Base-by-base conservation (phyloP, 2,888 invertebrate genomes). In the Lasioglossum lativentre region DNA sequence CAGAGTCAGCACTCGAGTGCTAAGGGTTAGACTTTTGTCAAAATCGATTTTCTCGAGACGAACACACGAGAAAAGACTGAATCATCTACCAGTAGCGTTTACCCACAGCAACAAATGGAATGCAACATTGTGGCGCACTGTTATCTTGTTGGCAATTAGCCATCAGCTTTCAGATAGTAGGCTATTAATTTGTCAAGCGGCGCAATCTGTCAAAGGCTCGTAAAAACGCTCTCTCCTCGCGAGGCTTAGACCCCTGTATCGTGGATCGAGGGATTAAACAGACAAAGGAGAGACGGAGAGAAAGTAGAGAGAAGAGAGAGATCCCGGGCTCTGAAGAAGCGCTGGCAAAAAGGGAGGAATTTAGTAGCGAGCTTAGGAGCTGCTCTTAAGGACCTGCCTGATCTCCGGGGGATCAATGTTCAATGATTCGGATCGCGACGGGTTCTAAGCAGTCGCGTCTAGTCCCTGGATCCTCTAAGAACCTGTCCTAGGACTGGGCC, bases 341-440 rank as follows among this genome's bases (percentile, higher is more conserved):
- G 27, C 6, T 5, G 16, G 16, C 59, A 63, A 63, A 63, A 66
- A 66, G 66, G 19, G 16, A 8, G 34, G 66, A 66, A 34, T 66
- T 66, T 66, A 66, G 66, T 66, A 19, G 19, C 66, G 1, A 34
- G 34, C 34, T 66, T 66, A 30, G 6, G 34, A 66, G 34, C 23
- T 30, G 19, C 23, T 34, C 34, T 19, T 6, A 19, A 30, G 34
- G 66, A 19, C 66, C 34, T 34, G 66, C 19, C 19, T 19, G 34
- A 66, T 66, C 66, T 66, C 23, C 19, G 34, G 23, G 66, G 66
- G 52, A 66, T 66, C 66, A 34, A 66, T 30, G 66, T 66, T 66
- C 34, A 66, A 66, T 34, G 66, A 66, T 34, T 66, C 34, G 66
- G 66, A 66, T 34, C 34, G 34, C 19, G 34, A 8, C 8, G 34